Conservation (phyloP, 1,140 invertebrate genomes). For the Magallana angulata region DNA sequence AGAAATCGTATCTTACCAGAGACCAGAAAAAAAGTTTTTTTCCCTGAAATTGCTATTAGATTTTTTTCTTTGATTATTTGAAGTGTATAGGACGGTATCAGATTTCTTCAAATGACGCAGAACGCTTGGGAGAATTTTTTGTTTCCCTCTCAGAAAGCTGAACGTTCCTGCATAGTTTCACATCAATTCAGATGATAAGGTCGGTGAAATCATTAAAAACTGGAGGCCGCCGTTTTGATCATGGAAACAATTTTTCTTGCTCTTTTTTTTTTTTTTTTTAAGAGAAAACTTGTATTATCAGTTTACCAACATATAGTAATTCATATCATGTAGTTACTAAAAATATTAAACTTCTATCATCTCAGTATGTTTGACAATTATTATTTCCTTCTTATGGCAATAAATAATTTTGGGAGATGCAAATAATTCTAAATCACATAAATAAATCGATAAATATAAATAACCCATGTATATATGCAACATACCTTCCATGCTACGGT, state of each 20-base stretch:
- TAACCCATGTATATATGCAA: background rate
- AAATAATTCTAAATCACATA: too few relatives aligned
- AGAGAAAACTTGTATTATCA: background rate
- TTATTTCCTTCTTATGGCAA: too few relatives aligned
- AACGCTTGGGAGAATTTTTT: background rate
- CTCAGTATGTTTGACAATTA: too few relatives aligned
- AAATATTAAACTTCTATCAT: too few relatives aligned
- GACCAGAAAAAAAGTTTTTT: too few relatives aligned
- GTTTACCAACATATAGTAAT: too few relatives aligned
- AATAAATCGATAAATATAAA: too few relatives aligned
- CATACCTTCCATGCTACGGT: slow-evolving; percentile 13
- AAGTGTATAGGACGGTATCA: slow-evolving; percentile 7
- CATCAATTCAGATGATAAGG: background rate
- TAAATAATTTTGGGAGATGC: too few relatives aligned
- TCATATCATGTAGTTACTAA: too few relatives aligned
- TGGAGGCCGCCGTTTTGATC: too few relatives aligned
- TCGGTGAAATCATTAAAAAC: background rate
- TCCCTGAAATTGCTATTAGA: too few relatives aligned
- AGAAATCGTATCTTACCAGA: too few relatives aligned
- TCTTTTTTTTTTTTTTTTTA: background rate
- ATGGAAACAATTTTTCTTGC: background rate
- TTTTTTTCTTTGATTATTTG: background rate
- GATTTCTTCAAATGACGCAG: slow-evolving; percentile 23
- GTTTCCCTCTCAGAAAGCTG: background rate
- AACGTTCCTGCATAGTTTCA: slow-evolving; percentile 28